Evolutionary conservation across 2,797 vertebrate genomes (phyloP), one percentile per base, ranked within the genome.

Genomic region (Rhinogobio ventralis): DNA sequence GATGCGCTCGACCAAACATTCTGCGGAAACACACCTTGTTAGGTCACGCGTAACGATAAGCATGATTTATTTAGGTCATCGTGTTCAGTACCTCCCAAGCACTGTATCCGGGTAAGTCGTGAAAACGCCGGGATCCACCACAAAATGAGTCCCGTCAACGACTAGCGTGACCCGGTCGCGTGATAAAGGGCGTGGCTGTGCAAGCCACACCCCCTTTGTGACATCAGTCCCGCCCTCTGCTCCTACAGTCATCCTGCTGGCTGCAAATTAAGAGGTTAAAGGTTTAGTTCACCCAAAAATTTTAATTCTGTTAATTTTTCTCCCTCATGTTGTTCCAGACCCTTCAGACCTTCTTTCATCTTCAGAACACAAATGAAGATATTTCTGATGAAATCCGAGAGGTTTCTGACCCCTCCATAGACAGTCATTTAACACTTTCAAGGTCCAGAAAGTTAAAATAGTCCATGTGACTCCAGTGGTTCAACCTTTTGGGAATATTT

Each of bases 1-100:
- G 98, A 93, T 98, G 94, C 88, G 98, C 98, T 74, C 98, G 99
- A 85, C 98, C 98, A 95, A 99, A 99, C 98, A 99, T 99, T 93
- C 98, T 99, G 87, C 62, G 88, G 91, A 85, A 83, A 49, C 39
- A 36, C 15, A 46, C 5, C 0, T 20, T 15, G 0, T 80, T 39
- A 53, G 28, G 14, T 8, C 7, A 1, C 25, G 25, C 20, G 0
- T 28, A 39, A 0, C 19, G 28, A 51, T 33, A 2, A 2, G 7
- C 51, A 7, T 0, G 0, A n/a, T n/a, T 42, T 10, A 67, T 66
- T 36, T 23, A 30, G 28, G 49, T 67, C 0, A 3, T 49, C 14
- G 7, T n/a, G 15, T 53, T 39, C 28, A 36, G 73, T 91, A 99
- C 98, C 98, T 98, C 93, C 98, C 98, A 95, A 99, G 93, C 98